A percentile compares a stretch with the other conserved stretches of the same genome.
Conservation (phyloP, 2,888 invertebrate genomes). For the Zygothrica quintamaculata region DNA sequence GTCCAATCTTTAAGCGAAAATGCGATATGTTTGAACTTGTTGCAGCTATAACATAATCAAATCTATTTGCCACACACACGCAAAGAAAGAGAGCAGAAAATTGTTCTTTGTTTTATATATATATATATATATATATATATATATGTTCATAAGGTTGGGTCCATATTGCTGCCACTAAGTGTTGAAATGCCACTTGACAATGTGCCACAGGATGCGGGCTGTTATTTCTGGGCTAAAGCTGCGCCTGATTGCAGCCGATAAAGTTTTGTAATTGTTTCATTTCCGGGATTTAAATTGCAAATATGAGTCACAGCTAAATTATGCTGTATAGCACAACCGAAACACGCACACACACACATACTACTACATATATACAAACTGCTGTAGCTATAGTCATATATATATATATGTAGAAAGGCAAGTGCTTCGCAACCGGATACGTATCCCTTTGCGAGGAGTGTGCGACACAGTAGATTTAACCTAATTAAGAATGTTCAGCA, state of each 20-base stretch:
- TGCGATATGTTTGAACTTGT: no score
- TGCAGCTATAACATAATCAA: no score
- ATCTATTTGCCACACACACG: no score
- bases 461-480: slow-evolving; percentile 82
- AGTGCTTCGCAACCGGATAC: slow-evolving; percentile 38
- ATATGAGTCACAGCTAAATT: slow-evolving; percentile 78
- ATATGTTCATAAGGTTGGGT: no score
- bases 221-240: slow-evolving; percentile 13
- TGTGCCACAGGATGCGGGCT: slow-evolving; percentile 21
- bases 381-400: no score
- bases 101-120: no score
- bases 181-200: not conserved
- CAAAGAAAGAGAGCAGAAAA: no score
- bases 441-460: slow-evolving; percentile 53
- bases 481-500: slow-evolving; percentile 84
- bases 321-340: slow-evolving; percentile 57
- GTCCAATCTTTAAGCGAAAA: no score
- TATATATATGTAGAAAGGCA: slow-evolving; percentile 11
- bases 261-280: slow-evolving; percentile 82
- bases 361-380: slow-evolving; percentile 16
- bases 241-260: slow-evolving; percentile 71
- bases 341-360: slow-evolving; percentile 17
- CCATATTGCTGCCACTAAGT: no score
- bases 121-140: no score
- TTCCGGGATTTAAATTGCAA: slow-evolving; percentile 82